Percentiles rank a stretch among this genome's conserved stretches.
Conservation (phyloP, 2,888 invertebrate species). For the Harpalus rufipes region DNA sequence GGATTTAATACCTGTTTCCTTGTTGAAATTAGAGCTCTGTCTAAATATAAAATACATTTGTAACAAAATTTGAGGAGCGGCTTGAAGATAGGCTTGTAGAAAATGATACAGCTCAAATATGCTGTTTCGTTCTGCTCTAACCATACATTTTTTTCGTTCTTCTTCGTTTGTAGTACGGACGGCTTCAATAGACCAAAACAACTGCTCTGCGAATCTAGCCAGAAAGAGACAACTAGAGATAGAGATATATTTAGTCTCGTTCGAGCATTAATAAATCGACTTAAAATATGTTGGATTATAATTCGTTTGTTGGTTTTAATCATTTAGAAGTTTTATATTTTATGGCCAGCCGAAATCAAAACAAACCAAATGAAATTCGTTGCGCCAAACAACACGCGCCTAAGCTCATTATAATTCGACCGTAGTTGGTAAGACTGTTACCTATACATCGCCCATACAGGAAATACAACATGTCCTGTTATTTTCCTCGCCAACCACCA, state of each 20-base stretch:
- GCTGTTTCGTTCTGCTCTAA: slow-evolving; percentile 81
- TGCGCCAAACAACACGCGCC: too few relatives aligned
- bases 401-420: too few relatives aligned
- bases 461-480: slow-evolving; percentile 79
- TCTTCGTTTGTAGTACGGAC: slow-evolving; percentile 81
- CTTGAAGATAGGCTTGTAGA: slow-evolving; percentile 88
- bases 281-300: too few relatives aligned
- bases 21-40: slow-evolving; percentile 79
- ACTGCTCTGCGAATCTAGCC: slow-evolving; percentile 83
- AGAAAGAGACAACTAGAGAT: too few relatives aligned
- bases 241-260: too few relatives aligned
- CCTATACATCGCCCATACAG: slow-evolving; percentile 83
- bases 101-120: slow-evolving; percentile 88
- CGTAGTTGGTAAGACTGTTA: too few relatives aligned
- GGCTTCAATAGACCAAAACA: slow-evolving; percentile 89
- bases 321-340: too few relatives aligned
- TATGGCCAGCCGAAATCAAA: too few relatives aligned
- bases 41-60: slow-evolving; percentile 83
- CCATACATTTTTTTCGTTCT: slow-evolving; percentile 81
- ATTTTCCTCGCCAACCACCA: slow-evolving; percentile 78
- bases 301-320: too few relatives aligned
- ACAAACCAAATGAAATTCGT: too few relatives aligned
- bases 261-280: too few relatives aligned
- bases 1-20: slow-evolving; percentile 85
- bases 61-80: slow-evolving; percentile 85